Base-by-base conservation (phyloP, 2,888 invertebrate species). In the Sacculina carcini region DNA sequence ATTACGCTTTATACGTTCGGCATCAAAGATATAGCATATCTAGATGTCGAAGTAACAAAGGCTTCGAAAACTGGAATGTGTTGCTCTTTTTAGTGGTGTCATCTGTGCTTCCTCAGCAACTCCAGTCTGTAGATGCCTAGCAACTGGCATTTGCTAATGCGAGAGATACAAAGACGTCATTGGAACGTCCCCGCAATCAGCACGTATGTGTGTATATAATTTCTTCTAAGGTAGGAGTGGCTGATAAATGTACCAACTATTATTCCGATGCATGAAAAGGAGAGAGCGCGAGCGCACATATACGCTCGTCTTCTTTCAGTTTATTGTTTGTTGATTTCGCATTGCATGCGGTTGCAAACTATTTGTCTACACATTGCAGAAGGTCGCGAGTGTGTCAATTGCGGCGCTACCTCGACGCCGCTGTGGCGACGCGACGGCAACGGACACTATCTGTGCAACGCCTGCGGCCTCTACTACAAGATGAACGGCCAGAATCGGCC, bases 401-500 rank as follows among this genome's bases (percentile, higher is more conserved):
- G 98, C 71, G 96, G 96, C 54, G 92, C 94, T 55, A 90, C 90
- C 58, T 87, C 89, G 63, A 98, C 98, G 60, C 96, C 98, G 19
- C 74, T 98, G 56, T 98, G 98, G 98, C 75, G 98, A 65, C 75
- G 98, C 62, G 96, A 98, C 69, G 92, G 94, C 59, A 92, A 92
- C 59, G 96, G 94, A 21, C 61, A 72, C 60, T 96, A 94, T 73
- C 76, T 77, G 59, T 96, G 94, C 76, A 96, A 96, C 72, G 98
- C 98, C 60, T 98, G 98, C 70, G 98, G 96, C 61, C 78, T 98
- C 61, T 98, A 98, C 73, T 92, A 94, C 75, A 96, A 96, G 75
- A 96, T 96, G 92, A 98, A 98, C 70, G 96, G 96, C 62, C 87
- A 90, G 69, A 94, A 92, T 70, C 73, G 96, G 68, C 96, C 96